Evolutionary conservation across 1,140 invertebrate species (phyloP), one percentile per base, ranked within the genome.

Genomic region (Cheumatopsyche charites): DNA sequence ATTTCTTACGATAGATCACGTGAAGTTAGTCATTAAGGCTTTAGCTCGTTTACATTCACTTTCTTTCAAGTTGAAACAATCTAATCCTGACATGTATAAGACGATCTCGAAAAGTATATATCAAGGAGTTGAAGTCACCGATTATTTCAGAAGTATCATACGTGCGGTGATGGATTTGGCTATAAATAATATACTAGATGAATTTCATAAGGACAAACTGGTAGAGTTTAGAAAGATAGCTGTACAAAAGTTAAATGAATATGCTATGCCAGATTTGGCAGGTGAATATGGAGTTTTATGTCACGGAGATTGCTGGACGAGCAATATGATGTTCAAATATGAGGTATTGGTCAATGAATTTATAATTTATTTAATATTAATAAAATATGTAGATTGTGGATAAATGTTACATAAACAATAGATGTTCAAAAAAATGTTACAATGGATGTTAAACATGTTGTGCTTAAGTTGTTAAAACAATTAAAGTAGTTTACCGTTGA

Each of bases 241-340:
- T 1, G 13, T n/a, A 9, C 55, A 45, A 9, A 71, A 62, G 23
- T 23, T 71, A 23, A 9, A 25, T 9, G 23, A 47, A 0, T 62
- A 58, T 45, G 17, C 62, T 12, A 41, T 12, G 7, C 21, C 47
- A n/a, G 58, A 74, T 1, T 73, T 71, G 23, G 77, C 76, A 41
- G 82, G 83, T 63, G 82, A 82, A 4, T 79, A 80, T 72, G 78
- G 80, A 6, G 82, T 85, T 7, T 49, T 86, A 15, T 83, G 79
- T 21, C 86, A 88, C 73, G 86, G 86, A 17, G 86, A 87, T 73
- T 86, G 82, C 73, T 86, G 84, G 82, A 83, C 81, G 61, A 87
- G 87, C 70, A 88, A 88, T 70, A 79, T 88, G 17, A 72, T 87
- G 49, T 88, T 84, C 75, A 80, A 80, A 69, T 80, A 82, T 21